Evolutionary conservation across 1,140 invertebrate species (phyloP), one percentile per base, ranked within the genome.

Genomic region (Eulimnadia texana): DNA sequence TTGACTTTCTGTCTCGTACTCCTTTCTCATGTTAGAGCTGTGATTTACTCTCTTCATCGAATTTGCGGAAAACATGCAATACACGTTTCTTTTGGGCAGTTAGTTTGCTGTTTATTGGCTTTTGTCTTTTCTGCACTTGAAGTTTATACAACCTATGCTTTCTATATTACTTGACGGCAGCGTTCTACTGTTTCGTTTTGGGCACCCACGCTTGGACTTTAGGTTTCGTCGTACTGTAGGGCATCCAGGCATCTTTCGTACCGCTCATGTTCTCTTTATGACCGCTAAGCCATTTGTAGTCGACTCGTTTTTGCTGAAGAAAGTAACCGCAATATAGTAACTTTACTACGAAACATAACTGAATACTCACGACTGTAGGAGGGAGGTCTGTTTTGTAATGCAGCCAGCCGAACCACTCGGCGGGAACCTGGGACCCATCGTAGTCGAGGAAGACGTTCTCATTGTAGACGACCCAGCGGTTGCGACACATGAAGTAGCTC

Each of bases 381-480:
- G 81, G 79, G 23, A 82, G 73, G 73, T 91, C 88, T 0, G 85
- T 86, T 70, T 86, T 88, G 72, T 90, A 87, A 71, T 90, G 86
- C 56, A 92, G 70, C 88, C 88, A 91, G 3, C 86, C 83, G 68
- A 75, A 90, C 90, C 92, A 96, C 77, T 94, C 90, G 47, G 90
- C 76, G n/a, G 90, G 82, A 11, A 95, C 80, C 80, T 94, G 89
- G 67, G 89, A 91, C 1, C 80, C 94, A 78, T 99, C 94, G 73
- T 98, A 98, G 71, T 97, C 84, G 67, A 93, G 71, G 68, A 79
- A 75, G 60, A 81, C 76, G 64, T 83, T 79, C 13, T 86, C 82
- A 10, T 82, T 75, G 71, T 92, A 99, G 66, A 88, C 84, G 3
- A 99, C 83, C 94, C 95, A 99, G 66, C 96, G 79, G 76, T 94